Evolutionary conservation across 1,140 invertebrate genomes (phyloP), one percentile per base, ranked within the genome.

Genomic region (Drosophila saltans): DNA sequence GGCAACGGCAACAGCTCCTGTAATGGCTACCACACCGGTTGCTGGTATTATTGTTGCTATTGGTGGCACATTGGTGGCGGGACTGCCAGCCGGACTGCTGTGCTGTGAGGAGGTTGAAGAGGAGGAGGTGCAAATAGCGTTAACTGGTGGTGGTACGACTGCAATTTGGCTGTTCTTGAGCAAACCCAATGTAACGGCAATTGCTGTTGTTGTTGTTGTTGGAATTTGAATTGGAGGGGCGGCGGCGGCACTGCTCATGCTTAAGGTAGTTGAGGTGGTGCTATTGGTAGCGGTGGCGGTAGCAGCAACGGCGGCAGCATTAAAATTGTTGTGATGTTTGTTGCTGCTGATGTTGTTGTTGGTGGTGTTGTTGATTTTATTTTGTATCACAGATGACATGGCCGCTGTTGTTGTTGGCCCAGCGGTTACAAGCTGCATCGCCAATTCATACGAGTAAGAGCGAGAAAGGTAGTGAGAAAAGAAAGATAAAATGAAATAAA

Each of bases 81-180:
- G 86, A 82, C 90, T 91, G 65, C 66, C 80, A 16, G 72, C 75
- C 2, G 80, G 77, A 55, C 82, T 88, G 39, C 36, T 59, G 5
- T 78, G 74, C 48, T 66, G 74, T 28, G 65, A 68, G 5, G 60
- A 55, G 45, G 56, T 16, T 56, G 36, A 45, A 30, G 64, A 30
- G 24, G 52, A 55, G 36, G 64, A 36, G 24, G 52, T 66, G 66
- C 36, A 10, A 43, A 21, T 66, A 26, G 68, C 70, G 16, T 30
- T 61, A 39, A 55, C 58, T 7, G 57, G 48, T 40, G 21, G 33
- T 8, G 30, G 7, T 21, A 39, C 4, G n/a, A 52, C 45, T 26
- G 45, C 45, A 26, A 52, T 52, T 52, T 52, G 45, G 9, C 24
- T 52, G 26, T 52, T 26, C 8, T 52, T 52, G 45, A 52, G 45